Evolutionary conservation across 2,797 vertebrate genomes (phyloP).

Genomic region (Austrolebias charrua): DNA sequence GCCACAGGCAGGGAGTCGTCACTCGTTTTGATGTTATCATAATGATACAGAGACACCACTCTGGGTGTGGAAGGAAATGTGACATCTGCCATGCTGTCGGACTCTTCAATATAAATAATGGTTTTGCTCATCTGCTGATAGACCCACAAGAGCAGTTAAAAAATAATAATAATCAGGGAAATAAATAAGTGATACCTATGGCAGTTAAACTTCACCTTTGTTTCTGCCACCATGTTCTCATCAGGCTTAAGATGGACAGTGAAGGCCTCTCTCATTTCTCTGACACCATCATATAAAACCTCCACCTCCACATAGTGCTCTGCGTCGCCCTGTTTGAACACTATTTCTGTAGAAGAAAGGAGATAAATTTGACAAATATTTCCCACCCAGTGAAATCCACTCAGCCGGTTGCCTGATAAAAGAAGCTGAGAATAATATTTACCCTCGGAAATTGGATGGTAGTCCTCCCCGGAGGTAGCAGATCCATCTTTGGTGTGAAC

Average conservation of each 20-base stretch:
- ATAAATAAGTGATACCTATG: conserved; percentile 3
- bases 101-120: conserved; percentile 95
- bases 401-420: not conserved
- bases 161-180: not conserved
- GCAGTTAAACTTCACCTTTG: conserved; percentile 78
- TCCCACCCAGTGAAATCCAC: not conserved
- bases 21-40: conserved; percentile 81
- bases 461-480: conserved; percentile 94
- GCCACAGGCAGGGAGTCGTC: conserved; percentile 78
- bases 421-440: conserved; percentile 5
- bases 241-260: conserved; percentile 93
- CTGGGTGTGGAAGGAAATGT: conserved; percentile 92
- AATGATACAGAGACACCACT: conserved; percentile 88
- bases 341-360: conserved; percentile 81
- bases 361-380: conserved; percentile 5
- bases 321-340: conserved; percentile 89
- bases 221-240: conserved; percentile 95
- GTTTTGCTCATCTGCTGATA: conserved; percentile 86
- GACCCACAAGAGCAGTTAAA: conserved; percentile 30
- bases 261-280: conserved; percentile 96
- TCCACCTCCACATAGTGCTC: conserved; percentile 89
- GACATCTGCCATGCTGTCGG: conserved; percentile 91
- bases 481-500: conserved; percentile 97
- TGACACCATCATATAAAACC: conserved; percentile 87
- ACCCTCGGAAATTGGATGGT: conserved; percentile 86